phyloP scores from a whole-genome alignment of 1,140 invertebrate species.

The Latrodectus geometricus region DNA sequence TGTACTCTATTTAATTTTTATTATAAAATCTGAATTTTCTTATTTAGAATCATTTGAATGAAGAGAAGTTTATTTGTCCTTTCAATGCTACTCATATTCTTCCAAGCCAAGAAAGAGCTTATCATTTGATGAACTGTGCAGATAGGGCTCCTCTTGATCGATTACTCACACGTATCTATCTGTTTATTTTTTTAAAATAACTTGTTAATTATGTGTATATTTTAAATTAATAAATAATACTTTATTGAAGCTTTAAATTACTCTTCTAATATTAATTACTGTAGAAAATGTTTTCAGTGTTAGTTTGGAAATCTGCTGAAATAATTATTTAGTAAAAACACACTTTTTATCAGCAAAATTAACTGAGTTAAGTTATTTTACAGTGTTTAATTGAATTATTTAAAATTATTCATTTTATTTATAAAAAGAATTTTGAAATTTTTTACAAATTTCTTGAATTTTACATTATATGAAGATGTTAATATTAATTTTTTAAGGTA shows the following conservation, averaged over 20 bases:
- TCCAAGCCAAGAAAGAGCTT: not conserved
- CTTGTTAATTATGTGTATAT: not conserved
- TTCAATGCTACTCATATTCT: constrained; percentile 34
- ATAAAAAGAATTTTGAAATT: too few species aligned
- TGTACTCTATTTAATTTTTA: too few species aligned
- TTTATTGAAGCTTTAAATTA: not conserved
- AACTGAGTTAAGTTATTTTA: too few species aligned
- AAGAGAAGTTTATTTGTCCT: constrained; percentile 3
- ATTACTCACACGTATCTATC: not conserved
- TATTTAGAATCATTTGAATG: constrained; percentile 24
- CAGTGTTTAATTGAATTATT: too few species aligned
- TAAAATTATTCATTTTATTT: too few species aligned
- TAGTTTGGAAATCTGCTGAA: too few species aligned
- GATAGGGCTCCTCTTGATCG: constrained; percentile 24
- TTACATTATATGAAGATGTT: too few species aligned
- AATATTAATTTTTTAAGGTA: too few species aligned
- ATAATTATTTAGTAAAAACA: too few species aligned
- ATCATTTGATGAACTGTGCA: constrained; percentile 14
- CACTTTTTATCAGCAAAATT: too few species aligned
- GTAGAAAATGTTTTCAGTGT: not conserved
- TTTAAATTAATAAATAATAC: not conserved
- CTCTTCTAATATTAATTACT: not conserved
- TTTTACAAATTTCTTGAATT: too few species aligned
- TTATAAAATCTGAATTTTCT: not conserved
- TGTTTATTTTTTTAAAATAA: not conserved